Evolutionary conservation across 2,888 invertebrate genomes (phyloP), one percentile per base, ranked within the genome.

Genomic region (Aphidius colemani): DNA sequence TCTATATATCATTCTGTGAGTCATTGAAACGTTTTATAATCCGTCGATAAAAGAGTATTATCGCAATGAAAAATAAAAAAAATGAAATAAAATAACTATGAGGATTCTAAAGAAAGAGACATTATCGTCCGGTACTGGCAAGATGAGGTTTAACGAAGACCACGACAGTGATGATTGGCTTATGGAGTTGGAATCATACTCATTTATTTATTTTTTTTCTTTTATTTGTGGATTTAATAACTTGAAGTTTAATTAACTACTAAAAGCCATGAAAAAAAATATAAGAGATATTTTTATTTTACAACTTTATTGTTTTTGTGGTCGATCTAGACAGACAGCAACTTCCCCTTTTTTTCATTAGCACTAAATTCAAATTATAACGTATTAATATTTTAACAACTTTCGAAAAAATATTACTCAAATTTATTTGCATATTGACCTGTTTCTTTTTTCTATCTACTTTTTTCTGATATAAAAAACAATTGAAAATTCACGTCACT

Each of bases 191-290:
- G 62, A 59, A 59, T 53, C 64, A 63, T 66, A 69, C 63, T 65
- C 67, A 73, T 67, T 65, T 72, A 73, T 67, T 65, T 72, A 69
- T 64, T 72, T 66, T 18, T 2, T 2, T 18, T 18, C 65, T 67
- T 69, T 71, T 75, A 76, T 75, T 78, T 74, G 73, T 74, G 73
- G 74, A 79, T 78, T 79, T 79, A 78, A 79, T 78, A 80, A 80
- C 75, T 75, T 69, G 67, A 71, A 77, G 75, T 78, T 79, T 79
- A 80, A 79, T 79, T 79, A 80, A 78, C 77, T 76, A 69, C 74
- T 74, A 75, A 73, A 75, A 75, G 76, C 75, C 73, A 70, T 73
- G 78, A 79, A 30, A 49, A 50, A 46, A 10, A n/a, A 43, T 18
- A 45, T 55, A n/a, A 18, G 45, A 43, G 46, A 50, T 40, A 59